These are phyloP conservation scores for Odontamblyopus rebecca DNA, from an alignment of 2,797 vertebrate species.

Conservation along the genomic window DNA sequence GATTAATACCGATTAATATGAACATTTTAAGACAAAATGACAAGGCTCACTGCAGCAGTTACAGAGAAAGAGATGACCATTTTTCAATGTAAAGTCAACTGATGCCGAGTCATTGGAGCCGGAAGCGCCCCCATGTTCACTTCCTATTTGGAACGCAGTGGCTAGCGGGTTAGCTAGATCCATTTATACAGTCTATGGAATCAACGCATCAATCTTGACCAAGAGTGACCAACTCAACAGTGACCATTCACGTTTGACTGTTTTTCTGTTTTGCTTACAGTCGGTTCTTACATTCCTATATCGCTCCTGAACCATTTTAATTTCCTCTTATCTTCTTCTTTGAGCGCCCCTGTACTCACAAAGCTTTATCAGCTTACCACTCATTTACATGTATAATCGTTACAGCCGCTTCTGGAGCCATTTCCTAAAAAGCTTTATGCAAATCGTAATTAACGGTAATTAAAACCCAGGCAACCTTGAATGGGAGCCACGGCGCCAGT, in stretches of 20 bases:
- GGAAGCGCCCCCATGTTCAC: too few species aligned
- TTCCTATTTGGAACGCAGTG: too few species aligned
- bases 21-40: too few species aligned
- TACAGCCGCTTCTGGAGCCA: conserved; percentile 77
- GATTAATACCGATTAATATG: too few species aligned
- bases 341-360: conserved; percentile 22
- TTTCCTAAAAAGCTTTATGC: conserved; percentile 84
- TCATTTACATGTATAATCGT: conserved; percentile 89
- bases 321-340: conserved; percentile 63
- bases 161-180: too few species aligned
- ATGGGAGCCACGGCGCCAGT: conserved; percentile 75
- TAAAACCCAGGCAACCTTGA: conserved; percentile 80
- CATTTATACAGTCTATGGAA: neutral
- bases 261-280: neutral
- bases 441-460: conserved; percentile 89
- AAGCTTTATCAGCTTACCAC: conserved; percentile 70
- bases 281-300: conserved; percentile 9
- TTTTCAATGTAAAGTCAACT: too few species aligned
- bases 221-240: neutral
- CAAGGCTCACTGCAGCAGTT: too few species aligned
- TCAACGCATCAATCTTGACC: neutral
- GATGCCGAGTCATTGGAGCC: too few species aligned
- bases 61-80: too few species aligned
- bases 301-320: conserved; percentile 32
- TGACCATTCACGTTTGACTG: neutral